These are phyloP conservation scores for Drosophila setosimentum DNA, from an alignment of 2,888 invertebrate species.

Conservation along the genomic window DNA sequence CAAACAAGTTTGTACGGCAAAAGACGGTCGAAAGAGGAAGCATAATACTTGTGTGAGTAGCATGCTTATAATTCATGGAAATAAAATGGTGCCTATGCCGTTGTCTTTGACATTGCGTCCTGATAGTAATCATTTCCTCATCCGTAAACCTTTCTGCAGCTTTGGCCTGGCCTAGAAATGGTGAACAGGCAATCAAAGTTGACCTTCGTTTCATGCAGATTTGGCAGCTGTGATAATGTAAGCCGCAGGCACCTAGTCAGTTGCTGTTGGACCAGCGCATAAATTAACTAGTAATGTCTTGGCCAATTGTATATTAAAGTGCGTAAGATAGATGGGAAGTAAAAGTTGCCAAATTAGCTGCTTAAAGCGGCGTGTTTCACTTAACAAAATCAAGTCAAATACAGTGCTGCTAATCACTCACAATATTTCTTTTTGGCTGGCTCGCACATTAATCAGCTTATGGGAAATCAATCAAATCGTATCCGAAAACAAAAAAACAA, in stretches of 20 bases:
- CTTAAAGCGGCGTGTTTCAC: constrained; percentile 16
- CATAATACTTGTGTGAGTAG: constrained; percentile 16
- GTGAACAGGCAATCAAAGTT: constrained; percentile 22
- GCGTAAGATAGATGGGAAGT: constrained; percentile 49
- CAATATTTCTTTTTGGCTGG: constrained; percentile 1
- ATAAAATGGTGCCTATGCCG: constrained; percentile 27
- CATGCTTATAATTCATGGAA: constrained; percentile 48
- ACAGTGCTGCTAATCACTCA: constrained; percentile 51
- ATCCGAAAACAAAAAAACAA: not conserved
- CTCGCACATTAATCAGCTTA: constrained; percentile 60
- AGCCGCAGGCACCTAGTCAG: constrained; percentile 18
- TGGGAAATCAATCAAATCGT: constrained; percentile 62
- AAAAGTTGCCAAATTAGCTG: constrained; percentile 23
- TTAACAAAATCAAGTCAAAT: constrained; percentile 24
- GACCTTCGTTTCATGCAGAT: constrained; percentile 65
- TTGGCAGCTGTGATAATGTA: constrained; percentile 44
- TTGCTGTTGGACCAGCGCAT: constrained; percentile 21
- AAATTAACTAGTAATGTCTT: constrained; percentile 42
- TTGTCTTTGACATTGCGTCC: constrained; percentile 23
- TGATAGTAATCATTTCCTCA: constrained; percentile 61
- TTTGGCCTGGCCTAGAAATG: constrained; percentile 15
- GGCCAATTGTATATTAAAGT: constrained; percentile 45
- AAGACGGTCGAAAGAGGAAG: not conserved
- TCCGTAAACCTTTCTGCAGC: constrained; percentile 48
- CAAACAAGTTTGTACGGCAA: constrained; percentile 12